Evolutionary conservation across 1,140 invertebrate species (phyloP).

Genomic region (Liolophura sinensis): DNA sequence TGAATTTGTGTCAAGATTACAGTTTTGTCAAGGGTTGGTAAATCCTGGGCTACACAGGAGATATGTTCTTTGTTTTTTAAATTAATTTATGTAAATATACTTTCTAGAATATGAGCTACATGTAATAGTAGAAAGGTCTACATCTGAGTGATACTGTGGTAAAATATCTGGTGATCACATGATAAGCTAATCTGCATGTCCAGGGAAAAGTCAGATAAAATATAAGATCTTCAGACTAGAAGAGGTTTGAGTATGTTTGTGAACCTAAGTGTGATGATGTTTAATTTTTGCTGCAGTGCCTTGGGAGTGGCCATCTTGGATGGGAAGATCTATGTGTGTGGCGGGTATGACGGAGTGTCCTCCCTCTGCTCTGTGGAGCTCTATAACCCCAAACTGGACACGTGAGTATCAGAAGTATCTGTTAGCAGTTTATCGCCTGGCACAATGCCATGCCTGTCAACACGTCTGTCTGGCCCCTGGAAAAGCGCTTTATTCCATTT

Average conservation of each 20-base stretch:
- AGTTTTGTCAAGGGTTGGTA: too few relatives aligned
- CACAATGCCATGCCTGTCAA: not conserved
- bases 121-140: too few relatives aligned
- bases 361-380: constrained; percentile 57
- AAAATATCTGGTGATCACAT: too few relatives aligned
- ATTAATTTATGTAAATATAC: too few relatives aligned
- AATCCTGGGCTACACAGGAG: too few relatives aligned
- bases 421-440: too few relatives aligned
- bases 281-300: constrained; percentile 65
- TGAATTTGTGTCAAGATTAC: too few relatives aligned
- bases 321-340: constrained; percentile 82
- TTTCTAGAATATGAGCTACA: too few relatives aligned
- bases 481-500: too few relatives aligned
- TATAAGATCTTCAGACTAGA: constrained; percentile 6
- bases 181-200: not conserved
- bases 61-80: too few relatives aligned
- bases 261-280: constrained; percentile 1
- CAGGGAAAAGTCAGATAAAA: not conserved
- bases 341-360: constrained; percentile 66
- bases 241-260: constrained; percentile 2
- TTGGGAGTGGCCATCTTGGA: constrained; percentile 82
- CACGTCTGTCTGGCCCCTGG: not conserved
- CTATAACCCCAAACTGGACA: constrained; percentile 50
- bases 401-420: constrained; percentile 29
- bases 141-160: too few relatives aligned